Conservation (phyloP, 1,140 invertebrate species). For the Calliphora vicina region DNA sequence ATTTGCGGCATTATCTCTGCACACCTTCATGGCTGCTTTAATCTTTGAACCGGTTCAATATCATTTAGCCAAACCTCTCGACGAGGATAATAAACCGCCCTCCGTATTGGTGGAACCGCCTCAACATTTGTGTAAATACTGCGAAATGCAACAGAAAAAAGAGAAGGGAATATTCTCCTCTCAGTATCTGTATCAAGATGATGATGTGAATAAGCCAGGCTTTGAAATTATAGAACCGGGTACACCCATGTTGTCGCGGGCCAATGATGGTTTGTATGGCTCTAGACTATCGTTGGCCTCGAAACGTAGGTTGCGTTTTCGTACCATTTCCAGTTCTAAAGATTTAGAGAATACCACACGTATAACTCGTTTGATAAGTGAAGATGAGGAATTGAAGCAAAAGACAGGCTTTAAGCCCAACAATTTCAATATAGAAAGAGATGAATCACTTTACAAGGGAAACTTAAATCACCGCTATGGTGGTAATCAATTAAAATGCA, state of each 20-base stretch:
- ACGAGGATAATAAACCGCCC: neutral
- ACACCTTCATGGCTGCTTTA: constrained; percentile 68
- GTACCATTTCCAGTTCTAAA: constrained; percentile 57
- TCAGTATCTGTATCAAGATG: constrained; percentile 74
- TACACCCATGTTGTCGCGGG: constrained; percentile 71
- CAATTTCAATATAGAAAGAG: constrained; percentile 55
- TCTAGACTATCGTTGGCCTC: constrained; percentile 59
- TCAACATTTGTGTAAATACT: constrained; percentile 49
- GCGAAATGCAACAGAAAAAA: constrained; percentile 50
- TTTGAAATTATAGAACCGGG: constrained; percentile 73
- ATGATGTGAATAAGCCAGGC: constrained; percentile 68
- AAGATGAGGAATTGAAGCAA: constrained; percentile 42
- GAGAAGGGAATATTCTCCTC: constrained; percentile 68
- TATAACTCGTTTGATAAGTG: constrained; percentile 47
- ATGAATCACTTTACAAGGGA: constrained; percentile 43
- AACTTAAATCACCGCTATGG: constrained; percentile 3
- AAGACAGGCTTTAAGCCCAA: constrained; percentile 52
- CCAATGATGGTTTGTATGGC: constrained; percentile 73
- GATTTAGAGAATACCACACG: constrained; percentile 48
- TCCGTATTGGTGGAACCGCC: constrained; percentile 15
- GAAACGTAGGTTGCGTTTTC: constrained; percentile 45
- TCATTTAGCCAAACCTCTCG: constrained; percentile 61
- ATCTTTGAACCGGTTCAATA: constrained; percentile 71
- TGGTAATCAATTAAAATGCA: constrained; percentile 43
- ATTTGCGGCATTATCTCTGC: constrained; percentile 68